Percentiles rank a stretch among this genome's conserved stretches.
Evolutionary conservation across 2,888 invertebrate genomes (phyloP).

Genomic region (Nipponacmea schrenckii): DNA sequence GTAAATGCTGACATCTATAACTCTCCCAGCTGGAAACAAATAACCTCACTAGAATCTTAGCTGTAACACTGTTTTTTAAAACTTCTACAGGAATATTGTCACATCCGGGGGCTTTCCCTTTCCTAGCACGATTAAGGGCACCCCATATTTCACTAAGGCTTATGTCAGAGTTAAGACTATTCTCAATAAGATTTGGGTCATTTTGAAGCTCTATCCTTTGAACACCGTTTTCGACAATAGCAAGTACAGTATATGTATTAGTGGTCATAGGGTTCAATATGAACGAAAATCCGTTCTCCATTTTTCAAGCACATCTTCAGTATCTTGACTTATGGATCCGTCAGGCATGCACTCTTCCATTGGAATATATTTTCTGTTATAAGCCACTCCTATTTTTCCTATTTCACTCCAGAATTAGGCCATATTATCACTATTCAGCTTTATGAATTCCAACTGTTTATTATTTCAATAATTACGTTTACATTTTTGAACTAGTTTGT

Average conservation of each 20-base stretch:
- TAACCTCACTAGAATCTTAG: slow-evolving; percentile 15
- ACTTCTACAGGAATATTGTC: slow-evolving; percentile 6
- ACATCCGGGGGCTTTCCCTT: not conserved
- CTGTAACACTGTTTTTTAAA: not conserved
- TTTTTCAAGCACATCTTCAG: not conserved
- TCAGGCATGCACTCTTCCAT: not conserved
- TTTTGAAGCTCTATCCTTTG: no score
- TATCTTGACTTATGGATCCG: not conserved
- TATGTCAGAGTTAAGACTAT: not conserved
- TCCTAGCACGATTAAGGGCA: not conserved
- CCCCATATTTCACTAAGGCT: not conserved
- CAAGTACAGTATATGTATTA: no score
- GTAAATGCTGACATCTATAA: no score
- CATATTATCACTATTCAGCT: no score
- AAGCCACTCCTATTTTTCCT: not conserved
- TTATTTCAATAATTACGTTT: not conserved
- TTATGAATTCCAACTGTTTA: no score
- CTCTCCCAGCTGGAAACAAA: slow-evolving; percentile 24
- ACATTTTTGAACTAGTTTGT: not conserved
- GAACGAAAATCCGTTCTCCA: not conserved
- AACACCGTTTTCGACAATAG: no score
- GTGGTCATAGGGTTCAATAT: no score
- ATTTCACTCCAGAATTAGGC: not conserved
- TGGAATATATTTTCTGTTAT: not conserved
- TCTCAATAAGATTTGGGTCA: no score